Evolutionary conservation across 2,113 vertebrate species (phyloP).

Genomic region (Cheirogaleus medius): DNA sequence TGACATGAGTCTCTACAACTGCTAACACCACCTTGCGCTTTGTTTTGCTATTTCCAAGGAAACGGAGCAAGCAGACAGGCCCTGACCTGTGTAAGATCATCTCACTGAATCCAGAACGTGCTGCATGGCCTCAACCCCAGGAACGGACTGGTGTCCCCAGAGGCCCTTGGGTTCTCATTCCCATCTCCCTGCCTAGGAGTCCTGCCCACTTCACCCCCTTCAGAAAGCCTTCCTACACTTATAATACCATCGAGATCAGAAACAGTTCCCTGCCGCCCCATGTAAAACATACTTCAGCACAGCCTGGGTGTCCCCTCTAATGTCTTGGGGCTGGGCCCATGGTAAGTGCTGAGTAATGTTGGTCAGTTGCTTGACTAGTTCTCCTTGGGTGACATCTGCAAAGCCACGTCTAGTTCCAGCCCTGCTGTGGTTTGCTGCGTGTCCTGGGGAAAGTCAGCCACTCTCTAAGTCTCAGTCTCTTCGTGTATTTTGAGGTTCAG

Average conservation of each 20-base stretch:
- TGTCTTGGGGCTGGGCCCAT: background rate
- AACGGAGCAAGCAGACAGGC: rapidly evolving
- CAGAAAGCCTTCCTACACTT: background rate
- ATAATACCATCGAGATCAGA: background rate
- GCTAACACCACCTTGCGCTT: background rate
- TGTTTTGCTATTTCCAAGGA: background rate
- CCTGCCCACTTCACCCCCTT: background rate
- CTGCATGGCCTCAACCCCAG: background rate
- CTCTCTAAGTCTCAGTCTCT: background rate
- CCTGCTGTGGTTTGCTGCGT: background rate
- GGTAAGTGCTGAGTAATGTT: rapidly evolving
- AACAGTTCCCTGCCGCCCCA: background rate
- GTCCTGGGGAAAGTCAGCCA: background rate
- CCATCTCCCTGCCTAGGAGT: background rate
- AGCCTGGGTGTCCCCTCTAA: background rate
- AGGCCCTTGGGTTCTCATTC: background rate
- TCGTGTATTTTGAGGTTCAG: background rate
- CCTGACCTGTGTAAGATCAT: too few species aligned
- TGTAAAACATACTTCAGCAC: background rate
- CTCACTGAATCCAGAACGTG: background rate
- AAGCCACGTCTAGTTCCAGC: background rate
- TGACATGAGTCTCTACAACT: background rate
- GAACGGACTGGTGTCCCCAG: too few species aligned
- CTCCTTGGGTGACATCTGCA: background rate
- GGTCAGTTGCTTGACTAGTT: background rate